Base-by-base conservation (phyloP, 2,797 vertebrate genomes). In the Chelon labrosus region DNA sequence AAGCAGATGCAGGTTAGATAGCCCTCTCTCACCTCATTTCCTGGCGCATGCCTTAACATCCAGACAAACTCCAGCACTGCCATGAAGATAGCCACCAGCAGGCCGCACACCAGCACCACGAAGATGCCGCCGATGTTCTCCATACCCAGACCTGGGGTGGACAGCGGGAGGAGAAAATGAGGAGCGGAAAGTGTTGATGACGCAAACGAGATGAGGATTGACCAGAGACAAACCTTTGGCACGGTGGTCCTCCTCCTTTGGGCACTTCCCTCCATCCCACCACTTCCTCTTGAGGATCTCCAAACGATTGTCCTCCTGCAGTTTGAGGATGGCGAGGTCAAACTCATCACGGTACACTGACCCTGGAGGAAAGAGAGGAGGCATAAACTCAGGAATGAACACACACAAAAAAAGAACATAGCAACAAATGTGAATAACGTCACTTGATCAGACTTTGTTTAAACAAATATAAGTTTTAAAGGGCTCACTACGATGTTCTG, bases 121-220 rank as follows among this genome's bases (percentile, higher is more conserved):
- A 99, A 99, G 94, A 99, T 99, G 56, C 98, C 98, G 19, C 98
- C 98, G 10, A 99, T 99, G 83, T 99, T 99, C 93, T 99, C 97
- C 97, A 99, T 98, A 31, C 98, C 98, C 75, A 99, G 93, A 77
- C 98, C 98, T 99, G 79, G 31, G 41, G 63, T 70, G 65, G 25
- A 69, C 59, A 35, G 41, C 25, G 16, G 13, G 11, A 16, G 12
- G 25, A 16, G 25, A 16, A 13, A 14, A 4, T 3, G 27, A 9
- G 5, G 51, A 11, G 16, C 2, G 31, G 27, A 52, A 4, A 16
- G 11, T 3, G 5, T 13, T 9, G 7, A 38, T 41, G 14, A 54
- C 35, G 42, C 1, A 54, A 56, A 27, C 41, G 31, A 38, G 51
- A 51, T 27, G 47, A 65, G 46, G 38, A 53, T 82, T 57, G 62